Base-by-base conservation (phyloP, 2,888 invertebrate genomes). In the Acanthosepion esculentum region DNA sequence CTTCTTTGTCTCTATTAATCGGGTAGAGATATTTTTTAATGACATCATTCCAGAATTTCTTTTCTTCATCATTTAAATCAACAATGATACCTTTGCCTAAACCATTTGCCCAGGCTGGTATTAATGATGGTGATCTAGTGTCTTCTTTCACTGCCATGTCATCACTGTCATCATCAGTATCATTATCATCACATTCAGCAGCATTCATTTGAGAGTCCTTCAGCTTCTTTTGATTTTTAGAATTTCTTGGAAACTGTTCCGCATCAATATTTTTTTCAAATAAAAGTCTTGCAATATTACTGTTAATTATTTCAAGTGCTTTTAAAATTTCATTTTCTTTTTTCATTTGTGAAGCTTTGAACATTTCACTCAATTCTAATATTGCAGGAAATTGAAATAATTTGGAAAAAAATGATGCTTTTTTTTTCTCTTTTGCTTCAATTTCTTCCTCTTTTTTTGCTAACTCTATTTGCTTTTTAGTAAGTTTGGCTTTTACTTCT, bases 41-140 rank as follows among this genome's bases (percentile, higher is more conserved):
- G 94, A 99, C 98, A 96, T 99, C 95, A 97, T 98, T 98, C 99
- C 99, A 99, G 97, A 99, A 99, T 94, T 98, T 98, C 95, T 98
- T 98, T 98, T 99, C 99, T 95, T 98, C 98, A 95, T 95, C 92
- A n/a, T 95, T 95, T 94, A 96, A 95, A n/a, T 94, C 93, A 20
- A 96, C 95, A 7, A 95, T 92, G 18, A 94, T 91, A n/a, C 96
- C 97, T 78, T 78, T 78, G 10, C 78, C 78, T 33, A 78, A n/a
- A 0, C 78, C n/a, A 78, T 78, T 78, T n/a, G 78, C 78, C 78
- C 78, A 78, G 10, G 33, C 78, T 33, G 78, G 78, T 12, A 78
- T 78, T 78, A n/a, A 95, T 55, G 94, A 48, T 6, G 94, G 92
- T 55, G 94, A 94, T 50, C 94, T 95, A 29, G 95, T 95, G 6